phyloP scores from a whole-genome alignment of 1,140 invertebrate genomes.

The Heliconius congener region DNA sequence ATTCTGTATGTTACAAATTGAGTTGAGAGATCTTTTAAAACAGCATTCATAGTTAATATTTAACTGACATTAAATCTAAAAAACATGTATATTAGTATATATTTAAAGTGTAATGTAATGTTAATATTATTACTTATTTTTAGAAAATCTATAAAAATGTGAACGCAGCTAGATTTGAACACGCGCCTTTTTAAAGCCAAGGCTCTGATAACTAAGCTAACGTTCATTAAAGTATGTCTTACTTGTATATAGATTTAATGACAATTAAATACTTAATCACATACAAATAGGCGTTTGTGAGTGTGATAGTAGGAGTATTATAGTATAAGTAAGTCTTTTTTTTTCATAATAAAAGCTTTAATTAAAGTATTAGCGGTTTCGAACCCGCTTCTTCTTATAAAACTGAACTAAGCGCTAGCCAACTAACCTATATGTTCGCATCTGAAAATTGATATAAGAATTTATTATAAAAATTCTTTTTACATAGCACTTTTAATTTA shows the following conservation, averaged over 20 bases:
- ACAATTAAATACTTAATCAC: background rate
- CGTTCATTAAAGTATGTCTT: too few species aligned
- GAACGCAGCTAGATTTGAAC: too few species aligned
- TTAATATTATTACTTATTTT: too few species aligned
- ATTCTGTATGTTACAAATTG: background rate
- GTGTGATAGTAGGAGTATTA: background rate
- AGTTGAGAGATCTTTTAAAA: background rate
- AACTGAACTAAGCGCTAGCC: background rate
- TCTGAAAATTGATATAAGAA: background rate
- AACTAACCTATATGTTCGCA: background rate
- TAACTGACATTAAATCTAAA: background rate
- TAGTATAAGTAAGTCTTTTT: background rate
- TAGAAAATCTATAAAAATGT: too few species aligned
- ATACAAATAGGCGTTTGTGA: background rate
- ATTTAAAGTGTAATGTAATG: too few species aligned
- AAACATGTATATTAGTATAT: background rate
- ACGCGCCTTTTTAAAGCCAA: too few species aligned
- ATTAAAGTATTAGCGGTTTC: background rate
- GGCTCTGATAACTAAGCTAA: too few species aligned
- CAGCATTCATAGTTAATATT: background rate
- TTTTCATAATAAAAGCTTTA: too few species aligned
- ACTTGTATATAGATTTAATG: background rate
- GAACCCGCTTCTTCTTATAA: background rate
- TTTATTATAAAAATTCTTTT: background rate
- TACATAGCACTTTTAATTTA: background rate